These are phyloP conservation scores for Phania funesta DNA, from an alignment of 2,888 invertebrate genomes.

Conservation along the genomic window DNA sequence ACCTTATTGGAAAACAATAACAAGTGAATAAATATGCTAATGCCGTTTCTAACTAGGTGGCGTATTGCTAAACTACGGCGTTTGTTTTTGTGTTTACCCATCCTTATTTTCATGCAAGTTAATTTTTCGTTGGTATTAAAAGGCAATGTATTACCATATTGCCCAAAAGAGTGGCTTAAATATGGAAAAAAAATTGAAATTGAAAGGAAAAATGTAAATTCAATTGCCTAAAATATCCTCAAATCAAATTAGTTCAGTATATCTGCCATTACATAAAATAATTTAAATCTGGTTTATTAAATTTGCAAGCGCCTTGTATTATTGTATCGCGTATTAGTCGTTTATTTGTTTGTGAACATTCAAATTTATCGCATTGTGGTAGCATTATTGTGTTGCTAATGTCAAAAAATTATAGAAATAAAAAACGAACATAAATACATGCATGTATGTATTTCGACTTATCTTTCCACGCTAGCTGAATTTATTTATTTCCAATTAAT, in stretches of 20 bases:
- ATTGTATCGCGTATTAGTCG: too few relatives aligned
- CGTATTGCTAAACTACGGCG: neutral
- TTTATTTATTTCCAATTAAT: too few relatives aligned
- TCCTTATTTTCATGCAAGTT: neutral
- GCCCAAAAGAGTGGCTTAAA: neutral
- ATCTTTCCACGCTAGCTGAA: too few relatives aligned
- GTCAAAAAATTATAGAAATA: too few relatives aligned
- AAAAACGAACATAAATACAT: too few relatives aligned
- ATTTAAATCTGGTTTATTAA: too few relatives aligned
- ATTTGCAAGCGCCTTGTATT: too few relatives aligned
- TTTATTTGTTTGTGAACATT: too few relatives aligned
- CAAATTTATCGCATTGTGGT: too few relatives aligned
- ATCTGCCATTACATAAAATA: neutral
- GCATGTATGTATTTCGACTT: too few relatives aligned
- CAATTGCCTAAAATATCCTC: slow-evolving; percentile 18
- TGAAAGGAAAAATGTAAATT: slow-evolving; percentile 15
- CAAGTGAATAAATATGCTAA: slow-evolving; percentile 24
- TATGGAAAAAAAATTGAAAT: neutral
- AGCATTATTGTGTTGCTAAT: too few relatives aligned
- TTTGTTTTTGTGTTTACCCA: neutral
- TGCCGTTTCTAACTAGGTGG: slow-evolving; percentile 55
- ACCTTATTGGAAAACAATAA: slow-evolving; percentile 16
- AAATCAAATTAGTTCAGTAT: slow-evolving; percentile 13
- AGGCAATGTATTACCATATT: neutral
- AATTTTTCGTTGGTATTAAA: neutral